Percentiles rank a stretch among this genome's conserved stretches.
Conservation (phyloP, 2,888 invertebrate species). For the Luperina nickerlii region DNA sequence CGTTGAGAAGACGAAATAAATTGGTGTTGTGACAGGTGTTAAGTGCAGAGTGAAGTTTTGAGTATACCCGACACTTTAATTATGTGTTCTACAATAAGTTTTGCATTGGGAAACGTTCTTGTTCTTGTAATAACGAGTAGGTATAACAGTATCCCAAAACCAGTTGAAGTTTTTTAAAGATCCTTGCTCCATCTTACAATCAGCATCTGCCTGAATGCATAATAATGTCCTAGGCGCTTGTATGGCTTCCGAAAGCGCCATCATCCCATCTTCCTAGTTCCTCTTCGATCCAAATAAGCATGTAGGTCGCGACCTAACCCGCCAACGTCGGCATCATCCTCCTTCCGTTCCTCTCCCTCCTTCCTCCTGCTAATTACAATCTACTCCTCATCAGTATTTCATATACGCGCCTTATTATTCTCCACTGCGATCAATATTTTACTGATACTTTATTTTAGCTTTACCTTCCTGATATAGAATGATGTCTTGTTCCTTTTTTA, state of each 20-base stretch:
- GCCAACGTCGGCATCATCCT: slow-evolving; percentile 22
- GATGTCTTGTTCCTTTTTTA: slow-evolving; percentile 19
- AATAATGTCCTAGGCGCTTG: background rate
- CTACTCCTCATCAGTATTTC: slow-evolving; percentile 36
- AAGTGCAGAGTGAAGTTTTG: too few species aligned
- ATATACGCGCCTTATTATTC: slow-evolving; percentile 45
- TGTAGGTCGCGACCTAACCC: slow-evolving; percentile 57
- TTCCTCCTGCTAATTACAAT: slow-evolving; percentile 58
- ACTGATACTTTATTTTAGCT: slow-evolving; percentile 46
- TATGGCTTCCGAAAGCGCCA: slow-evolving; percentile 6
- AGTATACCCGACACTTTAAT: too few species aligned
- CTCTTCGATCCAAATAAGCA: slow-evolving; percentile 52
- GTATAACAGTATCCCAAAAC: background rate
- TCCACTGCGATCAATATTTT: slow-evolving; percentile 61
- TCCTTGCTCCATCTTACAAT: background rate
- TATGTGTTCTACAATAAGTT: too few species aligned
- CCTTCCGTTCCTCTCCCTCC: slow-evolving; percentile 37
- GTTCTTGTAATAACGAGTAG: background rate
- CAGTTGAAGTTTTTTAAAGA: background rate
- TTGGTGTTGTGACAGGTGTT: too few species aligned
- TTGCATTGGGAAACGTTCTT: too few species aligned
- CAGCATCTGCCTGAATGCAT: background rate
- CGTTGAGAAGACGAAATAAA: too few species aligned
- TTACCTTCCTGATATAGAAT: slow-evolving; percentile 50
- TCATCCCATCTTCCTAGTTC: slow-evolving; percentile 52